Percentiles rank a stretch among this genome's conserved stretches.
Conservation (phyloP, 2,888 invertebrate genomes). For the Schizaphis graminum region DNA sequence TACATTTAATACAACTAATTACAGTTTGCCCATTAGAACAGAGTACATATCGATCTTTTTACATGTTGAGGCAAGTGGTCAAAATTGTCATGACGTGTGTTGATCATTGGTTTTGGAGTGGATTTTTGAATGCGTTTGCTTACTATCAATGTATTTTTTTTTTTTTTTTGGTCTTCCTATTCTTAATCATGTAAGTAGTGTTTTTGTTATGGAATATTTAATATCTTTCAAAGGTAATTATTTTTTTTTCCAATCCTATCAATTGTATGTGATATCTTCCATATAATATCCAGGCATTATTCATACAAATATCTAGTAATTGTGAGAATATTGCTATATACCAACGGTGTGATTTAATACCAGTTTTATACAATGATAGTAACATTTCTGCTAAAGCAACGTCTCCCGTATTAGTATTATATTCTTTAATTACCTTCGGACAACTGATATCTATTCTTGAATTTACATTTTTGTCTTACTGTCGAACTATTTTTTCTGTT, state of each 20-base stretch:
- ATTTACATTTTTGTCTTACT: conserved; percentile 18
- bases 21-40: not conserved
- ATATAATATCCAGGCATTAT: conserved; percentile 63
- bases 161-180: conserved; percentile 12
- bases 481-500: not conserved
- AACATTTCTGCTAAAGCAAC: conserved; percentile 66
- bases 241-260: not conserved
- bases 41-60: not conserved
- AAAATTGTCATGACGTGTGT: not conserved
- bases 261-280: conserved; percentile 18
- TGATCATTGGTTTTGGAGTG: not conserved
- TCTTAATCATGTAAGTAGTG: conserved; percentile 3
- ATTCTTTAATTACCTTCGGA: conserved; percentile 49
- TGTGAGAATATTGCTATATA: conserved; percentile 49
- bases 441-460: conserved; percentile 48
- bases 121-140: conserved; percentile 3
- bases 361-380: conserved; percentile 56
- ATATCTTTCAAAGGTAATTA: not conserved
- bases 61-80: not conserved
- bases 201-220: not conserved
- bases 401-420: conserved; percentile 65
- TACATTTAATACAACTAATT: conserved; percentile 48
- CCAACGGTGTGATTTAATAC: conserved; percentile 44
- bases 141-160: not conserved
- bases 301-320: conserved; percentile 47